phyloP scores from a whole-genome alignment of 2,888 invertebrate genomes.

The Cheilosia variabilis region DNA sequence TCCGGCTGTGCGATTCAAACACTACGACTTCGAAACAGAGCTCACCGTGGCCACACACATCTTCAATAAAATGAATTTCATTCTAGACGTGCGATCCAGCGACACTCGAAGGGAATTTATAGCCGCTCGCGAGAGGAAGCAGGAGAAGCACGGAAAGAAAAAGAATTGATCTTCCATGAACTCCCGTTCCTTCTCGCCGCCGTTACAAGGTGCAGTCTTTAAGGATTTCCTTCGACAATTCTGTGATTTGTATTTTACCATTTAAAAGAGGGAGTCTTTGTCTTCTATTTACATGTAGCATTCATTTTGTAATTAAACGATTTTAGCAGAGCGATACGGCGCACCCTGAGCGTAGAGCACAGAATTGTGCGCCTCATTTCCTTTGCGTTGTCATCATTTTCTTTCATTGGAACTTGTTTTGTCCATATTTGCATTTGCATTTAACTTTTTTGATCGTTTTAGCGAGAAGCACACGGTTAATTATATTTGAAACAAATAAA shows the following conservation, averaged over 20 bases:
- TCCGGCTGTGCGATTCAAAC: constrained; percentile 88
- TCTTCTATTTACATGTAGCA: constrained; percentile 50
- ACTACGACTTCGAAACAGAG: constrained; percentile 95
- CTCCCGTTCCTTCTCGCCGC: neutral
- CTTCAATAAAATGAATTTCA: constrained; percentile 93
- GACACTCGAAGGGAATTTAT: constrained; percentile 92
- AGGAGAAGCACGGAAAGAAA: constrained; percentile 80
- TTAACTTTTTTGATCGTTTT: constrained; percentile 27
- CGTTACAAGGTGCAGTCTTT: constrained; percentile 29
- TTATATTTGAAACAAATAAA: constrained; percentile 49
- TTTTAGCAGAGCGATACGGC: constrained; percentile 15
- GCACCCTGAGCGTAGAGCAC: constrained; percentile 3
- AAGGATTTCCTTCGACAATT: constrained; percentile 71
- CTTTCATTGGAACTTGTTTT: constrained; percentile 34
- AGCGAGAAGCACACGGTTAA: constrained; percentile 30
- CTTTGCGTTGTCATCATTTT: constrained; percentile 35
- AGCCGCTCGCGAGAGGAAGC: constrained; percentile 87
- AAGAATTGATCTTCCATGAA: constrained; percentile 73
- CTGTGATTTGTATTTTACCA: constrained; percentile 75
- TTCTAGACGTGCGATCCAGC: constrained; percentile 92
- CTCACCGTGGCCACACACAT: constrained; percentile 91
- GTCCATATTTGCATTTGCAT: constrained; percentile 45
- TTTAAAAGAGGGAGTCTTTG: constrained; percentile 52
- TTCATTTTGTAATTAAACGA: constrained; percentile 60
- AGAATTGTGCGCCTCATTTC: neutral